Base-by-base conservation (phyloP, 2,888 invertebrate species). In the Athripsodes cinereus region DNA sequence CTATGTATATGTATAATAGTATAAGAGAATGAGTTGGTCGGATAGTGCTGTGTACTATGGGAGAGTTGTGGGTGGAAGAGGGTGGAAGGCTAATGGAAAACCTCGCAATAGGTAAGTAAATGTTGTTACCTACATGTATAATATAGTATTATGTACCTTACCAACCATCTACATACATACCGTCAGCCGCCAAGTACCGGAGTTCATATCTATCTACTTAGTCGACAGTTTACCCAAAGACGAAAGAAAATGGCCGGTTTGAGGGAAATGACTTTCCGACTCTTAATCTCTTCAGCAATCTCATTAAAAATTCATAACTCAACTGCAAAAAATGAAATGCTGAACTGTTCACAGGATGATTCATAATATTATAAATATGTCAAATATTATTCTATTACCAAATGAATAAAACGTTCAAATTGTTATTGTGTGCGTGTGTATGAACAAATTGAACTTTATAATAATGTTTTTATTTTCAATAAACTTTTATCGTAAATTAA, bases 281-380 rank as follows among this genome's bases (percentile, higher is more conserved):
- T 79, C 79, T 73, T 80, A 80, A 80, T 80, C 74, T 80, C 75
- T 74, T 75, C 72, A 69, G 77, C 78, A 75, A 81, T 80, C 81
- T 81, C 79, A 81, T 81, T 81, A 81, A 78, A 80, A 81, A 80
- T 80, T 81, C 80, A 81, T 80, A 81, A 79, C 76, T 78, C 73
- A 74, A 76, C 73, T 75, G 79, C 73, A 73, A 78, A 76, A 78
- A 77, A 75, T 74, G 70, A 76, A 77, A 76, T 58, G 58, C 50
- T 57, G 52, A 51, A 51, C 46, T 52, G 34, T 52, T 48, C 48
- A 63, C 61, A 54, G 59, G 52, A 52, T 22, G 62, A 20, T 47
- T 47, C 47, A 20, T 19, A 40, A 8, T 40, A 16, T 40, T n/a
- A 26, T 10, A 26, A 26, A 26, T n/a, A n/a, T n/a, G n/a, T n/a